Evolutionary conservation across 2,113 vertebrate species (phyloP), one percentile per base, ranked within the genome.

Genomic region (Thamnophis sirtalis): DNA sequence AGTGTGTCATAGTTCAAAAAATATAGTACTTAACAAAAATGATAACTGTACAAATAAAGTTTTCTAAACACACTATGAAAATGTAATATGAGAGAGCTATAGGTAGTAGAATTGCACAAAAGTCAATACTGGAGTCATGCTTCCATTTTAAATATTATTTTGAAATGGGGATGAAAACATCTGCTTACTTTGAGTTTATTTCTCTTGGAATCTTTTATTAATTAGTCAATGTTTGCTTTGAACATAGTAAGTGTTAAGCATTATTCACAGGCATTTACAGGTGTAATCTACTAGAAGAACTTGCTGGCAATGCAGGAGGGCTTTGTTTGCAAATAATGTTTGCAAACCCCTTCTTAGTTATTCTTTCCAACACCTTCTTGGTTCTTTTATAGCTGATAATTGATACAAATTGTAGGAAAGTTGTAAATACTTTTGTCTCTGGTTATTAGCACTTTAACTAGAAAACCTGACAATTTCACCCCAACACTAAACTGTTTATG

Each of bases 211-310:
- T 56, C 88, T 89, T 95, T 95, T 87, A 95, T 95, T 96, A 93
- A 95, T 96, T 93, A 94, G 63, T 90, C 95, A 95, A 96, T 96
- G 87, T 73, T 90, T 95, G 91, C 54, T 93, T 93, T 94, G 84
- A 56, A 89, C 88, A 87, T 5, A 92, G 89, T 50, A 92, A 87
- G 68, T 93, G 93, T 94, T 95, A 94, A 92, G 5, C 3, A 94
- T 93, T 92, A 94, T 86, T 95, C 94, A 93, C 93, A 93, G 92
- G 55, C 94, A 93, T 91, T 95, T 93, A 94, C 92, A 95, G 86
- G 96, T 96, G 96, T 68, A 95, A 96, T 95, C 94, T 96, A 68
- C 73, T 96, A 91, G 63, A 94, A 93, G 60, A 93, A 92, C 92
- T 93, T 94, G 94, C 94, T 95, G 93, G 91, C 88, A 84, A 49